Base-by-base conservation (phyloP, 2,797 vertebrate species). In the Sandelia bainsii region DNA sequence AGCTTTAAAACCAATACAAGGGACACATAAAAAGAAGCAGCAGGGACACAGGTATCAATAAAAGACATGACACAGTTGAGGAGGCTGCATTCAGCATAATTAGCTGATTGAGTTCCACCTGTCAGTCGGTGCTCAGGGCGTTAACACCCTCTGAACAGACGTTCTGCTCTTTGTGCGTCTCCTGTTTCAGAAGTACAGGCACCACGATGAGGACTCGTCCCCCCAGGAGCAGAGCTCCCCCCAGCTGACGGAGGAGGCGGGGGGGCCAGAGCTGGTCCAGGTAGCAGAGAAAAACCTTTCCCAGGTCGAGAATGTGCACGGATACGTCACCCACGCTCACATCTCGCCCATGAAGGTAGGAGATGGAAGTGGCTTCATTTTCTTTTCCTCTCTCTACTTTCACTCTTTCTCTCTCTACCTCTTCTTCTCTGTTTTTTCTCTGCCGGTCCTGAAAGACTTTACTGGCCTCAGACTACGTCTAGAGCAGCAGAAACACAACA, bases 261-360 rank as follows among this genome's bases (percentile, higher is more conserved):
- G 87, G 0, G 95, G 94, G 23, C 96, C 96, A 0, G 97, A 99
- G 91, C 89, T 98, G 73, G 97, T 98, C 80, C 97, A 98, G 49
- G 95, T 98, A 14, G 96, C 97, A 0, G 96, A 99, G 91, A 98
- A 97, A 93, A 99, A 94, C 89, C 90, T 98, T 9, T 98, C 97
- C 4, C 96, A 97, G 89, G 95, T 98, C 37, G 97, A 99, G 86
- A 98, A 96, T 25, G 94, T 99, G 29, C 98, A 98, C 76, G 97
- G 97, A 75, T 98, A 96, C 81, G 97, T 99, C 86, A 95, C 96
- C 56, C 97, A 98, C 70, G 95, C 97, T 58, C 98, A 98, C 85
- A 97, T 99, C 93, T 98, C 97, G 1, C 97, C 98, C 23, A 90
- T 98, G 92, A 99, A 99, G 97, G 98, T 98, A 96, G 61, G 88